Percentiles rank a stretch among this genome's conserved stretches.
These are phyloP conservation scores for Parazoanthus atlanticus DNA, from an alignment of 92 coral and sea anemone genomes.

Conservation along the genomic window DNA sequence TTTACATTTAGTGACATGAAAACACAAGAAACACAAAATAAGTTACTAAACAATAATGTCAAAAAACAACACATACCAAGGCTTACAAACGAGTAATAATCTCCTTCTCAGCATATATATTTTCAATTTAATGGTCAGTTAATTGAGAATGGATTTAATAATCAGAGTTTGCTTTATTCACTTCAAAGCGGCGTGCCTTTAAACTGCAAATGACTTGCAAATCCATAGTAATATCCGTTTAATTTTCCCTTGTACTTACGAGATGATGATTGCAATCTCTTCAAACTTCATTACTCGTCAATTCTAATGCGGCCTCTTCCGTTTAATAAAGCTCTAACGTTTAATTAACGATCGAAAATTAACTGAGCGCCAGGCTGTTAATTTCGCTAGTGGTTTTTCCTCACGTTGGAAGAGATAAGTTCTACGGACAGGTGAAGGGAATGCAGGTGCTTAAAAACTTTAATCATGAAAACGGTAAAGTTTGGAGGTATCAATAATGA, in stretches of 20 bases:
- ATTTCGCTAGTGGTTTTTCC: slow-evolving; percentile 15
- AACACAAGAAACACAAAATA: too few relatives aligned
- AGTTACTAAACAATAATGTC: not conserved
- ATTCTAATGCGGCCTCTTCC: slow-evolving; percentile 35
- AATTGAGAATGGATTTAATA: slow-evolving; percentile 26
- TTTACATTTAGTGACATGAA: not conserved
- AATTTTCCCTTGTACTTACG: slow-evolving; percentile 33
- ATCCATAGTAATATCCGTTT: slow-evolving; percentile 42
- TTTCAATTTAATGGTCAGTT: not conserved
- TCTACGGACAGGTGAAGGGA: slow-evolving; percentile 19
- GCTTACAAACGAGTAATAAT: not conserved
- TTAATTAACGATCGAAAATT: slow-evolving; percentile 44
- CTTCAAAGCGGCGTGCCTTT: slow-evolving; percentile 44
- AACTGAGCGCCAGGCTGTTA: slow-evolving; percentile 40
- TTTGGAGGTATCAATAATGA: not conserved
- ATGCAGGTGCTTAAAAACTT: slow-evolving; percentile 15
- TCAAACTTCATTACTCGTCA: slow-evolving; percentile 45
- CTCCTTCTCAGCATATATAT: not conserved
- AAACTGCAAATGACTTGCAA: slow-evolving; percentile 41
- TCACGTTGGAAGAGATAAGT: slow-evolving; percentile 28
- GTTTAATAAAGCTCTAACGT: slow-evolving; percentile 42
- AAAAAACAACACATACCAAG: not conserved
- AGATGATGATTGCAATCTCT: slow-evolving; percentile 39
- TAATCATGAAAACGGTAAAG: not conserved
- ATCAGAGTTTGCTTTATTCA: not conserved